phyloP scores from a whole-genome alignment of 2,888 invertebrate genomes.

The Zootermopsis nevadensis region DNA sequence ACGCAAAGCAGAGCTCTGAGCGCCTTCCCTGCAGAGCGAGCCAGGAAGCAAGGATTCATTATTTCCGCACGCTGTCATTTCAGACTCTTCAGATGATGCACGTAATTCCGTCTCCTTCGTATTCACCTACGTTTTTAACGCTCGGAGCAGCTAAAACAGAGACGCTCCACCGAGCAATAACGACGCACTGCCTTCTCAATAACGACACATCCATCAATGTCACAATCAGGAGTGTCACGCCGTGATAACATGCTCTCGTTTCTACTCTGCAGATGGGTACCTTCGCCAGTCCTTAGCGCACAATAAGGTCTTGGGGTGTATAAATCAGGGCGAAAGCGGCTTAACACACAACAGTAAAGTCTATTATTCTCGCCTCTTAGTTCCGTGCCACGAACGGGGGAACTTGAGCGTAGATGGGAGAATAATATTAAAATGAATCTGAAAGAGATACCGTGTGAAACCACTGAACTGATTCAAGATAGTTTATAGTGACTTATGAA shows the following conservation, averaged over 20 bases:
- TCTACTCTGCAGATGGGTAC: not conserved
- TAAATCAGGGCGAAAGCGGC: not conserved
- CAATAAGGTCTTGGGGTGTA: not conserved
- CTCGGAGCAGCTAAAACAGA: not conserved
- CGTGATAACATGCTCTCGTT: not conserved
- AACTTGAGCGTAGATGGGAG: too few relatives aligned
- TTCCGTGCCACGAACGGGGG: too few relatives aligned
- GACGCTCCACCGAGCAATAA: not conserved
- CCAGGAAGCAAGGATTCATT: too few relatives aligned
- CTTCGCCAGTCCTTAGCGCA: not conserved
- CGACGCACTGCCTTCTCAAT: not conserved
- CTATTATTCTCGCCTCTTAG: too few relatives aligned
- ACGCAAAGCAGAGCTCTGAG: too few relatives aligned
- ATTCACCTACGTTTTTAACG: not conserved
- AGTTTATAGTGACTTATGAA: too few relatives aligned
- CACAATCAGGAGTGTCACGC: not conserved
- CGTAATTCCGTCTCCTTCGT: not conserved
- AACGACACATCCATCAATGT: not conserved
- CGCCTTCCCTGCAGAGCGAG: too few relatives aligned
- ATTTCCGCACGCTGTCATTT: too few relatives aligned
- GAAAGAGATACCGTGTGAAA: too few relatives aligned
- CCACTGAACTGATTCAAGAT: too few relatives aligned
- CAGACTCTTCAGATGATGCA: too few relatives aligned
- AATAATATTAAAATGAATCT: too few relatives aligned
- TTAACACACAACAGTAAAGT: not conserved